Conservation (phyloP, 2,797 vertebrate species). For the Coluber constrictor region DNA sequence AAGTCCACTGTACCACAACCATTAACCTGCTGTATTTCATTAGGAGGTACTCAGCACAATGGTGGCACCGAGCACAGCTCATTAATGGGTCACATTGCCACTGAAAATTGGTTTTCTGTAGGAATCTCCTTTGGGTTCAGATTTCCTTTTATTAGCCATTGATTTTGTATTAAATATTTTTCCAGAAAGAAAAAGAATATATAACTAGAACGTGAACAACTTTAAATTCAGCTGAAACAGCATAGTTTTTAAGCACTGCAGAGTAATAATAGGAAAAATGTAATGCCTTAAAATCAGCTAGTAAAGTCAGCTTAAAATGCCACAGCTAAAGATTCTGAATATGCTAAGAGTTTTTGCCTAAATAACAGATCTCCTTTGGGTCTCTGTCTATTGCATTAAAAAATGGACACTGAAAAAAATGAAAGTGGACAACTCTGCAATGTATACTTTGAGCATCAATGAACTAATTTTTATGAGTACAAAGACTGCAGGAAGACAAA, state of each 20-base stretch:
- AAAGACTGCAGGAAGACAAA: background rate
- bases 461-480: background rate
- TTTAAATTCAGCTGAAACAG: constrained; percentile 59
- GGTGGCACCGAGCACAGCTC: constrained; percentile 46
- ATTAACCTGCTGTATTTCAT: constrained; percentile 55
- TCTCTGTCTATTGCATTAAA: constrained; percentile 14
- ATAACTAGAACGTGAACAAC: background rate
- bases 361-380: background rate
- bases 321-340: background rate
- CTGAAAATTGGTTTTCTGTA: constrained; percentile 43
- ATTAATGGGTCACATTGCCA: constrained; percentile 48
- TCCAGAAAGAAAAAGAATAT: constrained; percentile 18
- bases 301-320: constrained; percentile 23
- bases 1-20: constrained; percentile 43
- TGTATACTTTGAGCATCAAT: background rate
- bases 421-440: background rate
- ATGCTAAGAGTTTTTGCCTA: background rate
- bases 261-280: constrained; percentile 28
- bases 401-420: background rate
- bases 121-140: constrained; percentile 43
- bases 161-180: constrained; percentile 56
- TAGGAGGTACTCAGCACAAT: constrained; percentile 50
- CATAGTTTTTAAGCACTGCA: constrained; percentile 44
- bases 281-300: constrained; percentile 26
- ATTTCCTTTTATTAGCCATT: constrained; percentile 54